Base-by-base conservation (phyloP, 1,140 invertebrate genomes). In the Archegozetes longisetosus region DNA sequence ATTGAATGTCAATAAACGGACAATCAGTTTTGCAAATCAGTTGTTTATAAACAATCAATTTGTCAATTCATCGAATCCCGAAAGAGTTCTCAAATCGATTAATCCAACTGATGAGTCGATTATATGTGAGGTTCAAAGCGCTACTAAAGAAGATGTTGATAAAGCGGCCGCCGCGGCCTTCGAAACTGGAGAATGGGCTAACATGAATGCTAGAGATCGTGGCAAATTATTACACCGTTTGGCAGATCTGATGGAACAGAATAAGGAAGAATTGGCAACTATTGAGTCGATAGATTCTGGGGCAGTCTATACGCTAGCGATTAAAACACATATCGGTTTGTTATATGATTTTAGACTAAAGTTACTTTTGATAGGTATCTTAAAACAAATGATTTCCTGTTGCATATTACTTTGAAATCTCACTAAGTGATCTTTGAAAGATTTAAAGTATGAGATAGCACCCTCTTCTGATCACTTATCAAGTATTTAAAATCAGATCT, bases 321-420 rank as follows among this genome's bases (percentile, higher is more conserved):
- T 96, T 6, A 96, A 96, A 70, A 96, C 92, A 0, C 92, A 92
- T 69, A 73, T 93, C 6, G 88, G 88, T n/a, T n/a, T n/a, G n/a
- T n/a, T n/a, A n/a, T n/a, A n/a, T n/a, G n/a, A n/a, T n/a, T n/a
- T n/a, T n/a, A n/a, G n/a, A n/a, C n/a, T n/a, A n/a, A n/a, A n/a
- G n/a, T n/a, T n/a, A n/a, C n/a, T n/a, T n/a, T n/a, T n/a, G n/a
- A n/a, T n/a, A n/a, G n/a, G n/a, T n/a, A n/a, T n/a, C n/a, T n/a
- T n/a, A n/a, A n/a, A n/a, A n/a, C n/a, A n/a, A n/a, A n/a, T n/a
- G n/a, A n/a, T n/a, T n/a, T n/a, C n/a, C n/a, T n/a, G n/a, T n/a
- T n/a, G n/a, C n/a, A n/a, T n/a, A n/a, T n/a, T n/a, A n/a, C n/a
- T n/a, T n/a, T n/a, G n/a, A n/a, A n/a, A n/a, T n/a, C n/a, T n/a